These are phyloP conservation scores for Ptychadena robeensis DNA, from an alignment of 2,797 vertebrate species.

Conservation along the genomic window DNA sequence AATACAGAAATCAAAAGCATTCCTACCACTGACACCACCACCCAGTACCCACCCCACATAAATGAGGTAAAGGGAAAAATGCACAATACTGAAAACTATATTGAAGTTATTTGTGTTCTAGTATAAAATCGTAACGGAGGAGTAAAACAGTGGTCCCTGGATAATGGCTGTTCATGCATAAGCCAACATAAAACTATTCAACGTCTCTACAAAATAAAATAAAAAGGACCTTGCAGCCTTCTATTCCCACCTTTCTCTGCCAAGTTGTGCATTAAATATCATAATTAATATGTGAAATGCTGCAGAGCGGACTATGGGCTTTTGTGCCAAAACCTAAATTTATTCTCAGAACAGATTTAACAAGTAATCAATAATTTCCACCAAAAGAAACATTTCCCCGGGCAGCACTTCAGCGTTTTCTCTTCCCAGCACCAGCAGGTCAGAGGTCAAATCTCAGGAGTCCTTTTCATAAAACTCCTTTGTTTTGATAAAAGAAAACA, in stretches of 20 bases:
- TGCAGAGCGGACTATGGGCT: slow-evolving; percentile 7
- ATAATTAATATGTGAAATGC: slow-evolving; percentile 50
- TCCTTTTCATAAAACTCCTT: slow-evolving; percentile 46
- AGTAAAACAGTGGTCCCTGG: neutral
- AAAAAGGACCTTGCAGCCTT: slow-evolving; percentile 1
- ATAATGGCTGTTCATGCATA: neutral
- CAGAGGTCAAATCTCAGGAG: slow-evolving; percentile 34
- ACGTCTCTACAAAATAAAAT: neutral
- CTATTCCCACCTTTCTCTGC: neutral
- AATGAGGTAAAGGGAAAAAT: too few species aligned
- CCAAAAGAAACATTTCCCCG: slow-evolving; percentile 33
- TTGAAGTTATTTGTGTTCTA: too few species aligned
- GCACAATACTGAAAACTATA: too few species aligned
- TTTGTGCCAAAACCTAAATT: slow-evolving; percentile 49
- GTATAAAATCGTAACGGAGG: too few species aligned
- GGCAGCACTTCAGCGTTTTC: slow-evolving; percentile 16
- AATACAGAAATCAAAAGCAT: too few species aligned
- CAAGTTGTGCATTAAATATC: slow-evolving; percentile 46
- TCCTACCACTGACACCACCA: too few species aligned
- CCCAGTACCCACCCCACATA: too few species aligned
- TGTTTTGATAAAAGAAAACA: slow-evolving; percentile 42
- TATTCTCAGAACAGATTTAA: slow-evolving; percentile 43
- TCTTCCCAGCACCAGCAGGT: slow-evolving; percentile 18
- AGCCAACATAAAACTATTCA: neutral
- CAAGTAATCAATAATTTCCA: slow-evolving; percentile 44